A percentile compares a stretch with the other conserved stretches of the same genome.
Conservation (phyloP, 2,113 vertebrate genomes). For the Alouatta palliata region DNA sequence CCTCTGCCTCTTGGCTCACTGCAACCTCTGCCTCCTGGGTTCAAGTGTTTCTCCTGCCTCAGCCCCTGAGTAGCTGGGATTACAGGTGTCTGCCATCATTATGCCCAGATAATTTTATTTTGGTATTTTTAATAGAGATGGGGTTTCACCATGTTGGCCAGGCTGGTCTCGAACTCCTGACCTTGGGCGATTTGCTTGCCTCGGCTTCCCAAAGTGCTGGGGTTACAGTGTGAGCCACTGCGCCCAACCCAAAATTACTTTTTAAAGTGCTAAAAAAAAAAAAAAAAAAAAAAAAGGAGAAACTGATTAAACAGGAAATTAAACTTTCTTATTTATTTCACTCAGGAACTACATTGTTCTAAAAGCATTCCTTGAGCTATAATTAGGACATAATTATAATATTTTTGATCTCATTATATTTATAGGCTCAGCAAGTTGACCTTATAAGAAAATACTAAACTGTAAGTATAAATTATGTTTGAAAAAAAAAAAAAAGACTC, state of each 20-base stretch:
- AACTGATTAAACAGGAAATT: slow-evolving; percentile 5
- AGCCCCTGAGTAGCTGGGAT: too few relatives aligned
- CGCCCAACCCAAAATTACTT: neutral
- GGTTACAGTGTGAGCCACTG: too few relatives aligned
- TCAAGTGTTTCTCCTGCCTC: too few relatives aligned
- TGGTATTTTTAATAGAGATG: too few relatives aligned
- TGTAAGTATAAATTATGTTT: neutral
- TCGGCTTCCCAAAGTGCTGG: too few relatives aligned
- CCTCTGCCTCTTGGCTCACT: too few relatives aligned
- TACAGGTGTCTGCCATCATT: too few relatives aligned
- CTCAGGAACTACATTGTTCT: neutral
- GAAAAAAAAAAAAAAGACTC: neutral
- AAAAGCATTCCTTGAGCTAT: neutral
- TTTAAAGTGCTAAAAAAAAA: neutral
- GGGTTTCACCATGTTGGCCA: too few relatives aligned
- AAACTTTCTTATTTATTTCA: neutral
- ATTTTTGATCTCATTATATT: neutral
- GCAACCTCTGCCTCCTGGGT: too few relatives aligned
- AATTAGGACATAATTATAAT: neutral
- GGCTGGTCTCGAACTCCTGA: too few relatives aligned
- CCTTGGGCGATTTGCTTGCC: too few relatives aligned
- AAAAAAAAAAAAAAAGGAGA: neutral
- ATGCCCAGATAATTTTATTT: too few relatives aligned
- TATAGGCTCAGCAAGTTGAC: neutral
- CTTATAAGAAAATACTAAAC: slow-evolving; percentile 23